Evolutionary conservation across 2,888 invertebrate genomes (phyloP).

Genomic region (Caenorhabditis drosophilae): DNA sequence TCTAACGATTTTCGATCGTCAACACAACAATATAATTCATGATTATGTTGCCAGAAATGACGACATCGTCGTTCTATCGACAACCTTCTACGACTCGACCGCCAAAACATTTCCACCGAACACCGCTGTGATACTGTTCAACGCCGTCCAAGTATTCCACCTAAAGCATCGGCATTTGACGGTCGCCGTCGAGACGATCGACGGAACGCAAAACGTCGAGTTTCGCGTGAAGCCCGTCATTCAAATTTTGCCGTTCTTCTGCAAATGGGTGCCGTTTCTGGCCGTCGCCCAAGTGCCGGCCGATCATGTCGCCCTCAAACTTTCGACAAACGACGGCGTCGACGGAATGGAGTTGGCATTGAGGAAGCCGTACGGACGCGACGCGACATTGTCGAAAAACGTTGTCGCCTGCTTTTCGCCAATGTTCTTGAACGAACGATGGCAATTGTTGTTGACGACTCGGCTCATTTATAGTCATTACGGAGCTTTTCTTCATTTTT

Average conservation of each 20-base stretch:
- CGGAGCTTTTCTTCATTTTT: conserved; percentile 61
- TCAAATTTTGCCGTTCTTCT: conserved; percentile 45
- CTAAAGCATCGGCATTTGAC: conserved; percentile 31
- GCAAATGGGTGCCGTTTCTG: conserved; percentile 50
- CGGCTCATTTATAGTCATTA: conserved; percentile 58
- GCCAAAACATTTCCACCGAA: conserved; percentile 53
- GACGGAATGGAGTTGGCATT: conserved; percentile 37
- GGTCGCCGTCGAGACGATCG: conserved; percentile 28
- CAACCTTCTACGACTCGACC: conserved; percentile 39
- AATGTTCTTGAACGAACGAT: conserved; percentile 62
- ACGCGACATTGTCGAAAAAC: conserved; percentile 16
- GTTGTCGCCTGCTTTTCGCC: conserved; percentile 65
- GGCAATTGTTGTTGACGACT: conserved; percentile 61
- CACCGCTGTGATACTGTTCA: conserved; percentile 61
- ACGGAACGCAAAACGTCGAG: conserved; percentile 22
- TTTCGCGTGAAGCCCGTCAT: conserved; percentile 43
- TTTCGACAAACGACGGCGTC: conserved; percentile 30
- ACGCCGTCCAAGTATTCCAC: conserved; percentile 56
- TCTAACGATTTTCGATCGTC: conserved; percentile 45
- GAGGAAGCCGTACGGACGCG: conserved; percentile 27
- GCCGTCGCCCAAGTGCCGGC: conserved; percentile 40
- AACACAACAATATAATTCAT: conserved; percentile 48
- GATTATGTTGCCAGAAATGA: conserved; percentile 43
- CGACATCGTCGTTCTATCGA: conserved; percentile 42
- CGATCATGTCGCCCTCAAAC: conserved; percentile 27